Evolutionary conservation across 2,113 vertebrate species (phyloP).

Genomic region (Pongo pygmaeus): DNA sequence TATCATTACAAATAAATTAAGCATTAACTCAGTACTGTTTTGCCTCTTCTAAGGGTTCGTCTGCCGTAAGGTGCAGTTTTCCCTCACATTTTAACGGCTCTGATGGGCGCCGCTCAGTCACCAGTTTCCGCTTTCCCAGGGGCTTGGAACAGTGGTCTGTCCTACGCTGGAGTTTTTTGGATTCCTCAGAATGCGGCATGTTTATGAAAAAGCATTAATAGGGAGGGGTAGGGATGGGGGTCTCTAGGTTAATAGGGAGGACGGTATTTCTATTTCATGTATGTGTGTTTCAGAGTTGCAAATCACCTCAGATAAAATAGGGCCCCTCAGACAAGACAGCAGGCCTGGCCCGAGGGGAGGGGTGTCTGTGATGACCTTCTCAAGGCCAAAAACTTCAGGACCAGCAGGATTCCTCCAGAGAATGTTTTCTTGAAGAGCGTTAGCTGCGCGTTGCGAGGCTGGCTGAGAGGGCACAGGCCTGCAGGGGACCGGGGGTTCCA

Average conservation of each 20-base stretch:
- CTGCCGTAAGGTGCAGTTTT: background rate
- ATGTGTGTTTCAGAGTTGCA: background rate
- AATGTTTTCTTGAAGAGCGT: background rate
- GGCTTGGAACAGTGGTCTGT: too few relatives aligned
- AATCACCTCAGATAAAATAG: background rate
- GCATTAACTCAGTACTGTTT: too few relatives aligned
- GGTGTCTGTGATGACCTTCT: too few relatives aligned
- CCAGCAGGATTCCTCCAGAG: background rate
- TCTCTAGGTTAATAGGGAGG: too few relatives aligned
- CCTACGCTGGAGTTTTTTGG: background rate
- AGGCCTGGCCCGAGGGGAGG: too few relatives aligned
- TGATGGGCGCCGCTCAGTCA: too few relatives aligned
- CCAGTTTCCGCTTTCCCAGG: too few relatives aligned
- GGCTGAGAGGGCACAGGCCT: background rate
- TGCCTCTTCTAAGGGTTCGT: background rate
- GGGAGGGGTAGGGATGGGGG: too few relatives aligned
- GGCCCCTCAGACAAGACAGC: too few relatives aligned
- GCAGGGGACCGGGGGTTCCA: background rate
- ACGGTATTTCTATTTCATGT: too few relatives aligned
- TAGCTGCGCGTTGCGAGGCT: accelerated
- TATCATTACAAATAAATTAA: background rate
- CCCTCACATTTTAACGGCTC: background rate
- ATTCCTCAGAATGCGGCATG: background rate
- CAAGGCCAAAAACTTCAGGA: background rate
- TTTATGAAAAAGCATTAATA: background rate